phyloP scores from a whole-genome alignment of 2,888 invertebrate genomes.

The Ecdyonurus torrentis region DNA sequence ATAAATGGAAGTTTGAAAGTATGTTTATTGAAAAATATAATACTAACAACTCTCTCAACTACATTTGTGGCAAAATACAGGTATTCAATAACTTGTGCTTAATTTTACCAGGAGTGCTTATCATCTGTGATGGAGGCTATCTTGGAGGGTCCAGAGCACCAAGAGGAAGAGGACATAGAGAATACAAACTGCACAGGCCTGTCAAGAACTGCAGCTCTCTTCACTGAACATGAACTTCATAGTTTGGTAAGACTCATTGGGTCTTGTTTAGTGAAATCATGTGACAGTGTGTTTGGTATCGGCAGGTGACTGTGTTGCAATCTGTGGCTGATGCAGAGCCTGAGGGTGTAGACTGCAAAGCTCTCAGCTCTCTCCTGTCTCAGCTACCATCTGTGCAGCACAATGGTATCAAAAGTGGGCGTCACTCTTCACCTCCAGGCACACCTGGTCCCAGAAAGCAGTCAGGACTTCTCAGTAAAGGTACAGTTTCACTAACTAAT shows the following conservation, averaged over 20 bases:
- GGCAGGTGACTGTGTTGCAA: neutral
- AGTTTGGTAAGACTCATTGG: conserved; percentile 33
- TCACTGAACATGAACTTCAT: conserved; percentile 48
- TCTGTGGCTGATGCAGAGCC: neutral
- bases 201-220: conserved; percentile 43
- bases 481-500: conserved; percentile 19
- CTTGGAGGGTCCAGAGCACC: conserved; percentile 30
- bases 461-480: conserved; percentile 25
- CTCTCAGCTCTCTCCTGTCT: neutral
- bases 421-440: neutral
- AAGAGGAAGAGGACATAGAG: conserved; percentile 24
- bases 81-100: no score
- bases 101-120: conserved; percentile 39
- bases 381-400: neutral
- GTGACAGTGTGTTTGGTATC: neutral
- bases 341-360: neutral
- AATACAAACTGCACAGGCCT: conserved; percentile 29
- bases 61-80: no score
- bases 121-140: conserved; percentile 61
- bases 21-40: no score
- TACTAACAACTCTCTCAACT: no score
- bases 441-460: neutral
- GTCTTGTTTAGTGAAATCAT: neutral
- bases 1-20: no score
- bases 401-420: neutral